Base-by-base conservation (phyloP, 2,797 vertebrate genomes). In the Chelmon rostratus region DNA sequence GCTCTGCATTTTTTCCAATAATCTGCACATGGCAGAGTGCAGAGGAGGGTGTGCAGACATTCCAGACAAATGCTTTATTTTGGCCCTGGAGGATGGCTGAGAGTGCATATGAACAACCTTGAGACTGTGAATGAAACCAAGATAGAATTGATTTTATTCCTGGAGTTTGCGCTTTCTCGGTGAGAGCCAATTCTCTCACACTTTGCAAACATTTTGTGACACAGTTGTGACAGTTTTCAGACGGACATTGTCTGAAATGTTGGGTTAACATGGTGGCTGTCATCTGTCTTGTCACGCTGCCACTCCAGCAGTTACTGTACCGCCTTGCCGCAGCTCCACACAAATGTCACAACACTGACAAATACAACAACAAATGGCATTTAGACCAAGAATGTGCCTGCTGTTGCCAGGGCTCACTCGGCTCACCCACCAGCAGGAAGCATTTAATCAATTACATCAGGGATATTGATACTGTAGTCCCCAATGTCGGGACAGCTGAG, bases 1-100 rank as follows among this genome's bases (percentile, higher is more conserved):
- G 76, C 57, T 81, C 78, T 49, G 70, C 78, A 70, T 86, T 90
- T 86, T 90, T 88, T 86, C 79, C 82, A 87, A 89, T 81, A 84
- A 91, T 83, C 80, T 73, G 79, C 84, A 85, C 73, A 61, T 68
- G 76, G 84, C 69, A 68, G 78, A 84, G 33, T 25, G 28, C 68
- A 53, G 54, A 37, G n/a, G 49, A 57, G 7, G 44, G 66, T 63
- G 23, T 52, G 38, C 74, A 58, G 70, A 76, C 31, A n/a, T 74
- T 75, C 76, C 10, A 62, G 46, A 79, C 40, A 25, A 52, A 50
- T 40, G 28, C 54, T 64, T 81, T 58, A 57, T 77, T 72, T 68
- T 58, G 42, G 63, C 37, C n/a, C 31, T 9, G 12, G 37, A 59
- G 50, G 5, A 62, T 15, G 18, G n/a, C 28, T 44, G 50, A 73